phyloP scores from a whole-genome alignment of 2,797 vertebrate species.

The Triplophysa yarkandensis region DNA sequence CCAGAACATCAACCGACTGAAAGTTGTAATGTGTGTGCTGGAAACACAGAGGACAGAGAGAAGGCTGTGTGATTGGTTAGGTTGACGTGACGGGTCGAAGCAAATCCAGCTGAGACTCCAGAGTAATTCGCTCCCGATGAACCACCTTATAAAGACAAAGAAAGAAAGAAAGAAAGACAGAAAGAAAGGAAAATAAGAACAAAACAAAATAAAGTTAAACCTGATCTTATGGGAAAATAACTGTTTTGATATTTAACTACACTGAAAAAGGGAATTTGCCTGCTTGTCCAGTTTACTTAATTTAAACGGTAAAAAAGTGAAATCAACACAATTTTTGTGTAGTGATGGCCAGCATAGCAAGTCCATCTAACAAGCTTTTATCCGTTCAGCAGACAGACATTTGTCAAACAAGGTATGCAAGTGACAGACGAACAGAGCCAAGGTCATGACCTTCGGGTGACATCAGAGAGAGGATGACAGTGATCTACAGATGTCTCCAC shows the following conservation, averaged over 20 bases:
- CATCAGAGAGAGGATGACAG: slow-evolving; percentile 11
- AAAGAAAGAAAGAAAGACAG: not conserved
- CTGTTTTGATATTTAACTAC: no score
- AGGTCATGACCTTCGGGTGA: slow-evolving; percentile 32
- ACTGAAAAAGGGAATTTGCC: no score
- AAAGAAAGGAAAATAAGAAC: not conserved
- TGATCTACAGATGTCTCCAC: slow-evolving; percentile 9
- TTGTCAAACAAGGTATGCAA: slow-evolving; percentile 1
- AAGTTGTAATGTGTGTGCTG: slow-evolving; percentile 5
- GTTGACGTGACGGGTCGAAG: slow-evolving; percentile 85
- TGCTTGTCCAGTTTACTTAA: no score
- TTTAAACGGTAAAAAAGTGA: no score
- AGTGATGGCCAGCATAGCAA: no score
- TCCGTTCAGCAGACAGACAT: slow-evolving; percentile 9
- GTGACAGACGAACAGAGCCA: slow-evolving; percentile 3
- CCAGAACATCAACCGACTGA: not conserved
- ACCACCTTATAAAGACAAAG: slow-evolving; percentile 78
- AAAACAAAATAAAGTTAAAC: not conserved
- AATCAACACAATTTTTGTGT: no score
- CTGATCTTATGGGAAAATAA: no score
- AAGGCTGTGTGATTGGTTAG: slow-evolving; percentile 19
- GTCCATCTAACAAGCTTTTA: slow-evolving; percentile 7
- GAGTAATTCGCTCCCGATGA: slow-evolving; percentile 88
- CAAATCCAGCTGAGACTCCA: slow-evolving; percentile 92
- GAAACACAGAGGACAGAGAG: not conserved